Evolutionary conservation across 1,140 invertebrate genomes (phyloP), one percentile per base, ranked within the genome.

Genomic region (Drosophila teissieri): DNA sequence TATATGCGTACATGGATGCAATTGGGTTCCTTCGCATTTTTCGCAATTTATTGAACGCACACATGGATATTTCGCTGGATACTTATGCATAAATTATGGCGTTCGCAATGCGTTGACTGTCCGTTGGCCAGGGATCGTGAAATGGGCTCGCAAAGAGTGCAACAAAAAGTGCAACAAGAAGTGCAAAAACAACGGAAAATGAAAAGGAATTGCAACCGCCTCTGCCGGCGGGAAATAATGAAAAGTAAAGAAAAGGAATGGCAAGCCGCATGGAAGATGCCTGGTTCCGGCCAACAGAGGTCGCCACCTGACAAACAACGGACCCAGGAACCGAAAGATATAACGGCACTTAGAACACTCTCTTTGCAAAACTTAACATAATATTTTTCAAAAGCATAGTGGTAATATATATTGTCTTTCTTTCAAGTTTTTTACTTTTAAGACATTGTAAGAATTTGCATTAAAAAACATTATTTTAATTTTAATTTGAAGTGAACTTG

Each of bases 31-130:
- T 40, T 58, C 58, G 19, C 1, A 11, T 40, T 53, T 7, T 64
- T 31, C 24, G 58, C 57, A 67, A 80, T 82, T 80, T 63, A 84
- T 84, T 80, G 65, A 85, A 81, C 49, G 61, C 48, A 67, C 22
- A 52, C 61, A 46, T 12, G 31, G 42, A 53, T 15, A 55, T 78
- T 61, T 36, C 31, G 55, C 60, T 37, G 61, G 60, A 82, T 75
- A 88, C 80, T 83, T 86, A 79, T 88, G 79, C 82, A 86, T 88
- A 88, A 79, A 79, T 86, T 86, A 86, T 79, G 73, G 39, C 65
- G 68, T 73, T 79, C 79, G 82, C 82, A 88, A 83, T 86, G 82
- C 83, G 82, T 88, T 88, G 83, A 79, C 75, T 88, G 83, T 86
- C 82, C 82, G 75, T 73, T 88, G 73, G 42, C 60, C 82, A 78